Evolutionary conservation across 1,140 invertebrate species (phyloP).

Genomic region (Drosophila kikkawai): DNA sequence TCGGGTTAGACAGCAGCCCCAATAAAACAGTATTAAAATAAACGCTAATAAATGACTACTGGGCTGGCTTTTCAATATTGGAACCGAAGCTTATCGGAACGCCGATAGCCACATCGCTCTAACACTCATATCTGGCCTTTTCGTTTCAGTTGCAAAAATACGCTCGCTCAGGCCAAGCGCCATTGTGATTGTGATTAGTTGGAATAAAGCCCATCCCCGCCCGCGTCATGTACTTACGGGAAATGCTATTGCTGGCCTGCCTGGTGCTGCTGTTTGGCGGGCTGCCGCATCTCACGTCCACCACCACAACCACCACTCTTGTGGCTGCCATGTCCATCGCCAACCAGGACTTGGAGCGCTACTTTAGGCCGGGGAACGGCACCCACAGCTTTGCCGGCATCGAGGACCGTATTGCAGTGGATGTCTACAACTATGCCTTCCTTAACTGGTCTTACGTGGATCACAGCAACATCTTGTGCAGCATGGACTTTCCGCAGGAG

Average conservation of each 20-base stretch:
- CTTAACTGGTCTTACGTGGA: slow-evolving; percentile 80
- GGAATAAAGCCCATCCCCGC: slow-evolving; percentile 1
- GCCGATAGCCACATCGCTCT: slow-evolving; percentile 8
- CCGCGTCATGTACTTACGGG: slow-evolving; percentile 51
- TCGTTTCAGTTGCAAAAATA: slow-evolving; percentile 50
- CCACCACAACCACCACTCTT: slow-evolving; percentile 74
- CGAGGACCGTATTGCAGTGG: slow-evolving; percentile 71
- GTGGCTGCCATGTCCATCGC: slow-evolving; percentile 81
- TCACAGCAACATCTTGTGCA: slow-evolving; percentile 51
- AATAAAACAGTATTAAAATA: slow-evolving; percentile 10
- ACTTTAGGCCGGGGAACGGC: slow-evolving; percentile 70
- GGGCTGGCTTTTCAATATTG: slow-evolving; percentile 5
- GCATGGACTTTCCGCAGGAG: slow-evolving; percentile 85
- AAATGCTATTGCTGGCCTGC: slow-evolving; percentile 62
- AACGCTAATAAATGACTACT: slow-evolving; percentile 8
- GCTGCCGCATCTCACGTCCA: slow-evolving; percentile 67
- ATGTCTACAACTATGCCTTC: slow-evolving; percentile 77
- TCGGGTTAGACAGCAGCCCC: slow-evolving; percentile 8
- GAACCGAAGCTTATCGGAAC: slow-evolving; percentile 35
- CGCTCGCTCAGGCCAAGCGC: slow-evolving; percentile 9
- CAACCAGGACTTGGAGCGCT: slow-evolving; percentile 82
- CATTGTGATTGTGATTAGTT: slow-evolving; percentile 26
- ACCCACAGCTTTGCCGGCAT: slow-evolving; percentile 62
- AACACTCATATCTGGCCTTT: slow-evolving; percentile 6
- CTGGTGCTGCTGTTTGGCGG: slow-evolving; percentile 66